These are phyloP conservation scores for Tridacna gigas DNA, from an alignment of 2,888 invertebrate genomes.

Conservation along the genomic window DNA sequence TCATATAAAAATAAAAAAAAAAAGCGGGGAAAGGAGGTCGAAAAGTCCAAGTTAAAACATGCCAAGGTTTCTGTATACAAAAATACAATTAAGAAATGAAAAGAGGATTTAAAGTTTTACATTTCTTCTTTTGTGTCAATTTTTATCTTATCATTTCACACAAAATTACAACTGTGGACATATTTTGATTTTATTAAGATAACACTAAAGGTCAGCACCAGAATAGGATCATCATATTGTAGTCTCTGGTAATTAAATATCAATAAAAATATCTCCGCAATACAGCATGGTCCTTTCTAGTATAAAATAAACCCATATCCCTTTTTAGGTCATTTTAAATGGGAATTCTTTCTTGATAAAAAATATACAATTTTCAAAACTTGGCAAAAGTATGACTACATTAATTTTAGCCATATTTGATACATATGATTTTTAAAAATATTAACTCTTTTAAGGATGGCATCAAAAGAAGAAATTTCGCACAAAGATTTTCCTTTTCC, in stretches of 20 bases:
- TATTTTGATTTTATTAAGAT: slow-evolving; percentile 32
- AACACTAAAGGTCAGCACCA: slow-evolving; percentile 19
- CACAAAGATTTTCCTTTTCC: too few relatives aligned
- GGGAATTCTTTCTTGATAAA: too few relatives aligned
- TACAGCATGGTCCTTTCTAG: neutral
- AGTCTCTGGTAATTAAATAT: slow-evolving; percentile 21
- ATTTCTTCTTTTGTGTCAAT: slow-evolving; percentile 18
- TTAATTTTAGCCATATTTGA: too few relatives aligned
- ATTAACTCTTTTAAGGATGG: too few relatives aligned
- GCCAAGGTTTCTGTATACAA: neutral
- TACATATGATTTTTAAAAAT: too few relatives aligned
- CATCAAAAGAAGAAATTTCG: too few relatives aligned
- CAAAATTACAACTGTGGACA: slow-evolving; percentile 10
- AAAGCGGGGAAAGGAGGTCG: too few relatives aligned
- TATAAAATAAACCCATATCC: neutral
- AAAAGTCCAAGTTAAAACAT: neutral
- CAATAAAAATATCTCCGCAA: slow-evolving; percentile 17
- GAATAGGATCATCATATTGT: slow-evolving; percentile 23
- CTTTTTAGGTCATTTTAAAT: neutral
- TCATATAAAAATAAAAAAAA: neutral
- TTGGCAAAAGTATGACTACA: too few relatives aligned
- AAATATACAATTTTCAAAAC: too few relatives aligned
- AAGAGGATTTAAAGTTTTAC: slow-evolving; percentile 17
- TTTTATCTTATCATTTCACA: slow-evolving; percentile 24
- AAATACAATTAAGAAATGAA: neutral